phyloP scores from a whole-genome alignment of 2,888 invertebrate species.

The Cheilosia grossa region DNA sequence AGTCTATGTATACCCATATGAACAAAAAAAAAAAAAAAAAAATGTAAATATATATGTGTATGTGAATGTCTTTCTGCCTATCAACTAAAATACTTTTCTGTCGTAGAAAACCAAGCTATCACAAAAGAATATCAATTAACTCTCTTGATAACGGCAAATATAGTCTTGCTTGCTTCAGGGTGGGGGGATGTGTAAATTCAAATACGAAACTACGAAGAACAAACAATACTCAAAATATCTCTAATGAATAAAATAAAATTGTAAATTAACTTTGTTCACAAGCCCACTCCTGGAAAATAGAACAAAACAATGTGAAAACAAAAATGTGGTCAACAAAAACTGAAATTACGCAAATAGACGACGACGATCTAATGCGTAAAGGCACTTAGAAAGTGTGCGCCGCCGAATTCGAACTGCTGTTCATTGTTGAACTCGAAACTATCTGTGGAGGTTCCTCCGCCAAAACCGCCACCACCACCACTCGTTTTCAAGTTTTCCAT shows the following conservation, averaged over 20 bases:
- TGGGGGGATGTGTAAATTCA: constrained; percentile 44
- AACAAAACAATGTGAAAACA: constrained; percentile 18
- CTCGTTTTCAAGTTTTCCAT: constrained; percentile 79
- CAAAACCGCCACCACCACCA: constrained; percentile 68
- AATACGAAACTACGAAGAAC: constrained; percentile 16
- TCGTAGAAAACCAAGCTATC: constrained; percentile 43
- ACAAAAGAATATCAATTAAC: constrained; percentile 21
- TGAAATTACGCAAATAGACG: constrained; percentile 19
- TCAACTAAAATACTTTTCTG: constrained; percentile 67
- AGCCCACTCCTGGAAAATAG: constrained; percentile 43
- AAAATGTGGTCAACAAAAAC: not conserved
- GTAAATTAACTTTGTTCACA: constrained; percentile 29
- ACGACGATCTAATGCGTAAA: constrained; percentile 79
- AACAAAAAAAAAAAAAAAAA: constrained; percentile 1
- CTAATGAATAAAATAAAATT: constrained; percentile 21
- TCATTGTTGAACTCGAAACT: constrained; percentile 75
- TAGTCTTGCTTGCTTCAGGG: constrained; percentile 46
- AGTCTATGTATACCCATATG: constrained; percentile 14
- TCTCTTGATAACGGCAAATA: constrained; percentile 38
- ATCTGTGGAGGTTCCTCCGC: constrained; percentile 73
- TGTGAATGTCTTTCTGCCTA: constrained; percentile 57
- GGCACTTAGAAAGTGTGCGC: constrained; percentile 82
- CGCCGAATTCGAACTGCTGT: constrained; percentile 81
- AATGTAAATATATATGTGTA: constrained; percentile 45
- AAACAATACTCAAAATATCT: constrained; percentile 16